Evolutionary conservation across 2,888 invertebrate species (phyloP), one percentile per base, ranked within the genome.

Genomic region (Alsophila aescularia): DNA sequence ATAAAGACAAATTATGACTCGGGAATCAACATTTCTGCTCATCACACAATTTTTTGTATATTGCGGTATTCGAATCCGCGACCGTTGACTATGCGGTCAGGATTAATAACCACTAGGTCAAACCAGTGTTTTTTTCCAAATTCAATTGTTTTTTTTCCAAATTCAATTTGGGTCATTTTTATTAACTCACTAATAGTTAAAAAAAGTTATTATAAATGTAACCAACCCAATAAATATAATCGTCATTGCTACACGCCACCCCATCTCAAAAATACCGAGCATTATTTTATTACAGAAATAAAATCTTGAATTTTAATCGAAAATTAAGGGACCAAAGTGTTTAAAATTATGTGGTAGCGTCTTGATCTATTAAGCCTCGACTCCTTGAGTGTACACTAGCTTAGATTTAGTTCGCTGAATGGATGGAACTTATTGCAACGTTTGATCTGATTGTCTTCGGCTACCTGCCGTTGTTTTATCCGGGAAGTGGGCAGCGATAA

Each of bases 401-500:
- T 24, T 18, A 29, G 10, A 27, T 39, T 24, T 31, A 0, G n/a
- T 18, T 13, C 35, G 12, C 8, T 16, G 24, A 35, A 42, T 21
- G 14, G 14, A 36, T 2, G 18, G 5, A 32, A 12, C 37, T 43
- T 40, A 54, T 44, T 27, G 43, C 34, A 44, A 21, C 6, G 16
- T 62, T 50, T 45, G 56, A 60, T 60, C 54, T 50, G 60, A 66
- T 61, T 61, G 54, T 58, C 66, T 67, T 62, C 69, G 72, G 73
- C 74, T 85, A 90, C 87, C 89, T 88, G 88, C 72, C 76, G 77
- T 83, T 85, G 83, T 87, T 88, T 88, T 87, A 85, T 83, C 83
- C 83, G 82, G 87, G 80, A 89, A 89, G 84, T 82, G 84, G 87
- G 81, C 79, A 83, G 81, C 87, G 85, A 91, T 91, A 91, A 90